Conservation (phyloP, 1,140 invertebrate genomes). For the Heliconius melpomene region DNA sequence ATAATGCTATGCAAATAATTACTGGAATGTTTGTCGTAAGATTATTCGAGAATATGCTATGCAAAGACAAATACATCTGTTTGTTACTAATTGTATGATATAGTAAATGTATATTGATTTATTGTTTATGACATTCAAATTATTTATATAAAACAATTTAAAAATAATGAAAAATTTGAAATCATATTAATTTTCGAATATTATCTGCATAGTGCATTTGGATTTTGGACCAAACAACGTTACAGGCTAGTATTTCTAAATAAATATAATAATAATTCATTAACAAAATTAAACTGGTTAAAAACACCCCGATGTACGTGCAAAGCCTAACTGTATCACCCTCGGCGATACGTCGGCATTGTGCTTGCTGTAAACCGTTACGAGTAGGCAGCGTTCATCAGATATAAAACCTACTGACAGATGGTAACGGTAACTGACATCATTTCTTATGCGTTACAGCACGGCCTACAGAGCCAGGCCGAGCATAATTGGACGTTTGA, state of each 20-base stretch:
- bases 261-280: too few relatives aligned
- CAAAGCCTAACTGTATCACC: conserved; percentile 45
- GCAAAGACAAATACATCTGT: not conserved
- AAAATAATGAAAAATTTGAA: too few relatives aligned
- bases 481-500: not conserved
- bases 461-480: conserved; percentile 19
- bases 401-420: conserved; percentile 63
- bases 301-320: conserved; percentile 20
- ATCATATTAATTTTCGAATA: too few relatives aligned
- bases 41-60: not conserved
- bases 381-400: conserved; percentile 56
- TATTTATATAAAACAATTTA: too few relatives aligned
- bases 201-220: too few relatives aligned
- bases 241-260: too few relatives aligned
- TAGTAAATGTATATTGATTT: too few relatives aligned
- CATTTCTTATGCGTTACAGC: conserved; percentile 49
- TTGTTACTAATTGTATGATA: too few relatives aligned
- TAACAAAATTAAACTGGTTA: too few relatives aligned
- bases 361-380: conserved; percentile 61
- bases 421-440: conserved; percentile 64
- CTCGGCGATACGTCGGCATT: conserved; percentile 48
- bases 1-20: not conserved
- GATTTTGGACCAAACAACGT: too few relatives aligned
- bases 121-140: too few relatives aligned
- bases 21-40: not conserved